Base-by-base conservation (phyloP, 2,888 invertebrate species). In the Eupithecia vulgata region DNA sequence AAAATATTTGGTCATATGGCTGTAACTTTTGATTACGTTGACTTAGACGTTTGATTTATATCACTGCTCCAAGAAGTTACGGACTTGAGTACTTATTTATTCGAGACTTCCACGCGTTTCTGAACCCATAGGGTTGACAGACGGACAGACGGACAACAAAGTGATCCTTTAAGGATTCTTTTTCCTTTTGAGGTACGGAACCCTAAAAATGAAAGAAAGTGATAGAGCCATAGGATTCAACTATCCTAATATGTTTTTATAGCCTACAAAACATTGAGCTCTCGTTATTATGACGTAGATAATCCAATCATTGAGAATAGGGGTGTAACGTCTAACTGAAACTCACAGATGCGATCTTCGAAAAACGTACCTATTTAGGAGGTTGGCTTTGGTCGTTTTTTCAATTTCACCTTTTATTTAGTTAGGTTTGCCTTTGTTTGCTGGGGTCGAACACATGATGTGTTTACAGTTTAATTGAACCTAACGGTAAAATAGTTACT, bases 331-430 rank as follows among this genome's bases (percentile, higher is more conserved):
- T 40, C 40, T 25, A 13, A 34, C 21, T 21, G 37, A 64, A n/a
- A 10, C 12, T 48, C 21, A 30, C 35, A 57, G 34, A 64, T 68
- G 52, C 52, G 52, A 30, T 42, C 59, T 34, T 59, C 30, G 40
- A 67, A 21, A 67, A n/a, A n/a, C n/a, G n/a, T 13, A n/a, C 21
- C 17, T 30, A 30, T 35, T 17, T n/a, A n/a, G 6, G 34, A 42
- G 64, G 68, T 40, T 71, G 61, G 45, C 40, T 70, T 62, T 37
- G 48, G 69, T 67, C 48, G n/a, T 69, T 66, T 64, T 61, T 71
- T 35, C 45, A 37, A 61, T 66, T 66, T 68, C 1, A 57, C 66
- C 45, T 68, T 72, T 72, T 65, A 62, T 62, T 61, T 17, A 3
- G 7, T 17, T 17, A 61, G 61, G n/a, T n/a, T n/a, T n/a, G n/a